phyloP scores from a whole-genome alignment of 2,113 vertebrate genomes.

The Hippocampus mohnikei region DNA sequence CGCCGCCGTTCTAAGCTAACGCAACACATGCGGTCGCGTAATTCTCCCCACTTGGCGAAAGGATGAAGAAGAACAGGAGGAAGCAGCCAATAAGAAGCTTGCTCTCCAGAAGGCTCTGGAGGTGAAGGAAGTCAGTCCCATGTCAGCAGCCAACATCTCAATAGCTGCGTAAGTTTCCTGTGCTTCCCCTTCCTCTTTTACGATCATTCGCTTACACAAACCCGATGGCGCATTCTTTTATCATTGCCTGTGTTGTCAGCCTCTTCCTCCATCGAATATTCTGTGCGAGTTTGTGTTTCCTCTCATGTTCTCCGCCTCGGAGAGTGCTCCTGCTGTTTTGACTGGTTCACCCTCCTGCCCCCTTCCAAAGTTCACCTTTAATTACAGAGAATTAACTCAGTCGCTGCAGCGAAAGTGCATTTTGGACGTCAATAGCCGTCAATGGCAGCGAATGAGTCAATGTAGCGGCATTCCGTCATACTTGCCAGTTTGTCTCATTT shows the following conservation, averaged over 20 bases:
- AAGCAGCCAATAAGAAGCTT: conserved; percentile 94
- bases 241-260: background rate
- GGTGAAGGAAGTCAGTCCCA: conserved; percentile 95
- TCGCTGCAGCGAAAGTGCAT: too few species aligned
- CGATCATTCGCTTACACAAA: background rate
- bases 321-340: conserved; percentile 9
- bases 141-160: conserved; percentile 93
- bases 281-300: conserved; percentile 11
- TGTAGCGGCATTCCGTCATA: background rate
- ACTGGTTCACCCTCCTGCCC: background rate
- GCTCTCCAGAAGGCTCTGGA: conserved; percentile 96
- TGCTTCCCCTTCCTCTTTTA: background rate
- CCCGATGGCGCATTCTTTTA: conserved; percentile 1
- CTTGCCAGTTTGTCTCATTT: background rate
- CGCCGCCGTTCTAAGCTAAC: background rate
- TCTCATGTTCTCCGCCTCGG: conserved; percentile 9
- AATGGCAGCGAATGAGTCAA: too few species aligned
- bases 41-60: conserved; percentile 41
- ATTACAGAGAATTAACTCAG: too few species aligned
- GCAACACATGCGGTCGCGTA: background rate
- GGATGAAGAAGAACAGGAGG: conserved; percentile 97
- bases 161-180: conserved; percentile 86
- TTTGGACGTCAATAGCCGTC: too few species aligned
- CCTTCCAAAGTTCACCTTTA: background rate
- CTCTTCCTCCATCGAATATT: background rate